Percentiles rank a stretch among this genome's conserved stretches.
These are phyloP conservation scores for Euborellia annulipes DNA, from an alignment of 1,140 invertebrate species.

Conservation along the genomic window DNA sequence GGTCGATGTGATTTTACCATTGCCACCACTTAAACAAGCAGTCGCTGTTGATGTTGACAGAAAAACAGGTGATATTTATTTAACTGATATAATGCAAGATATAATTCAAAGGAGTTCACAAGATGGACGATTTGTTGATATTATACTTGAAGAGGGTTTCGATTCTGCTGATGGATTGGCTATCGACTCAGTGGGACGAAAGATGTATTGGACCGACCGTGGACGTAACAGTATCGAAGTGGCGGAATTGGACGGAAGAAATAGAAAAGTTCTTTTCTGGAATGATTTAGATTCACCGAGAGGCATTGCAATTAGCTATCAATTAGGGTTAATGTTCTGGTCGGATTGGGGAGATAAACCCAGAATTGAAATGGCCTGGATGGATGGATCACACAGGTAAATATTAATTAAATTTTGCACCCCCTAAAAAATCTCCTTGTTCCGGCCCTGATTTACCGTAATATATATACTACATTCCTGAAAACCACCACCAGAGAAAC, in stretches of 20 bases:
- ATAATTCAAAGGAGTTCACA: slow-evolving; percentile 61
- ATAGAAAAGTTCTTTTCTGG: slow-evolving; percentile 72
- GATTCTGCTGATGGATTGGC: slow-evolving; percentile 67
- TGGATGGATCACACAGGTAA: slow-evolving; percentile 66
- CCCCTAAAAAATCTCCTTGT: too few species aligned
- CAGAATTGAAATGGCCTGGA: slow-evolving; percentile 74
- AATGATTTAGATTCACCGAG: slow-evolving; percentile 58
- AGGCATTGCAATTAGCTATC: slow-evolving; percentile 69
- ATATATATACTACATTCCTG: too few species aligned
- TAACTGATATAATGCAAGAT: slow-evolving; percentile 65
- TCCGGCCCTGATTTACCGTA: too few species aligned
- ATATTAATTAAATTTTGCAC: too few species aligned
- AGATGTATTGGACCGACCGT: slow-evolving; percentile 83
- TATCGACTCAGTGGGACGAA: slow-evolving; percentile 63
- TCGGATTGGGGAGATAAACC: slow-evolving; percentile 83
- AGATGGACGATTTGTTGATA: slow-evolving; percentile 45
- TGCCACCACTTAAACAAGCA: slow-evolving; percentile 60
- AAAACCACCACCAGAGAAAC: too few species aligned
- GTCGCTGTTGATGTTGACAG: slow-evolving; percentile 71
- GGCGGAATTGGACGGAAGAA: slow-evolving; percentile 61
- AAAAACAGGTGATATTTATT: slow-evolving; percentile 63
- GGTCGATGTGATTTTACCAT: slow-evolving; percentile 65
- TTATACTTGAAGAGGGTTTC: slow-evolving; percentile 54
- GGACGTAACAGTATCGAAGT: slow-evolving; percentile 75
- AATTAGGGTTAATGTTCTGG: slow-evolving; percentile 76